A percentile compares a stretch with the other conserved stretches of the same genome.
Conservation (phyloP, 2,113 vertebrate genomes). For the Xiphophorus hellerii region DNA sequence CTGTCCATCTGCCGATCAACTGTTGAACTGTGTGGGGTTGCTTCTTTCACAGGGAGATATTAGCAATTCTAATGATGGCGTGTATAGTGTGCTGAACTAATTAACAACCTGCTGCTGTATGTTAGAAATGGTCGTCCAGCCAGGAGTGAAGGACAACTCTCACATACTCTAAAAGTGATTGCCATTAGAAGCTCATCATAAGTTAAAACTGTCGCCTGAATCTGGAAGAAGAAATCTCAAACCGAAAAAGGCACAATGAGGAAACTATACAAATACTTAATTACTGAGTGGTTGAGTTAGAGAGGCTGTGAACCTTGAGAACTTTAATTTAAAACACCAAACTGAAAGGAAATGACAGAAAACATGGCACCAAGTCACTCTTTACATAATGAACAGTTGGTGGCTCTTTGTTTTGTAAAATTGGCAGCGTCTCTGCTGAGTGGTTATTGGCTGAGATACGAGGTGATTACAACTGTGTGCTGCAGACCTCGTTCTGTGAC, state of each 20-base stretch:
- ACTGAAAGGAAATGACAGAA: not conserved
- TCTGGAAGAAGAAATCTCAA: not conserved
- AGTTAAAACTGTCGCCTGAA: not conserved
- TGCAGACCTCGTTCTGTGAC: not conserved
- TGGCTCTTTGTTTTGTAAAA: constrained; percentile 25
- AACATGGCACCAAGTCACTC: constrained; percentile 1
- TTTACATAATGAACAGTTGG: constrained; percentile 44
- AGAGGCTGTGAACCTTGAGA: not conserved
- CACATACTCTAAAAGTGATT: not conserved
- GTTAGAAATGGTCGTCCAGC: not conserved
- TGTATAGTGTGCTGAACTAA: not conserved
- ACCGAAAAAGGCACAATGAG: not conserved
- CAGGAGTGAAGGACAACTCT: not conserved
- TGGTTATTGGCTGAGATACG: constrained; percentile 12
- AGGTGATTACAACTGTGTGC: constrained; percentile 10
- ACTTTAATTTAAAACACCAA: not conserved
- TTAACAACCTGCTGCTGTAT: not conserved
- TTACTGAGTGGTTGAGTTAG: not conserved
- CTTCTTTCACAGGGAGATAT: not conserved
- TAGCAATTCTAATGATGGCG: not conserved
- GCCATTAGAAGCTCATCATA: no score
- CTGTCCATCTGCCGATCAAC: not conserved
- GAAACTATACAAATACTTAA: not conserved
- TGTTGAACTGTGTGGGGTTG: not conserved
- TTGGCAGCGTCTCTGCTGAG: constrained; percentile 35